Evolutionary conservation across 2,888 invertebrate species (phyloP).

Genomic region (Epicampocera succincta): DNA sequence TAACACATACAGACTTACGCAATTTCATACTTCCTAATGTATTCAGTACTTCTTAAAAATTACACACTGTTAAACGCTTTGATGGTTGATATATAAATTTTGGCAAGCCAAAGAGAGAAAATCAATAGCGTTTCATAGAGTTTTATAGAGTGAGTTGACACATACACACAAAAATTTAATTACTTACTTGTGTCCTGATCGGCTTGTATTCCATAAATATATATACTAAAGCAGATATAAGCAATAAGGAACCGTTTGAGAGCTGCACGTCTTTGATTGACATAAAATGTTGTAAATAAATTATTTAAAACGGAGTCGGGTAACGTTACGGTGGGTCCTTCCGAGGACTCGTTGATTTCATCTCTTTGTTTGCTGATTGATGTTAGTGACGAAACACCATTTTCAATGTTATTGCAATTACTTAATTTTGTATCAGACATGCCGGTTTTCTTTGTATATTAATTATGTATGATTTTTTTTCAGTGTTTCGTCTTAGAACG

Average conservation of each 20-base stretch:
- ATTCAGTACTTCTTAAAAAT: too few relatives aligned
- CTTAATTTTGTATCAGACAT: slow-evolving; percentile 65
- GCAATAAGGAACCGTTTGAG: slow-evolving; percentile 87
- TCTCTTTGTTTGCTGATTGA: slow-evolving; percentile 53
- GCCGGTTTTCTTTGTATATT: slow-evolving; percentile 1
- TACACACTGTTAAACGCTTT: too few relatives aligned
- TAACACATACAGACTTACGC: too few relatives aligned
- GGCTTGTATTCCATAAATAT: slow-evolving; percentile 84
- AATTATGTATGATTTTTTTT: not conserved
- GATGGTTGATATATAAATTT: too few relatives aligned
- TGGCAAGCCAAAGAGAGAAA: too few relatives aligned
- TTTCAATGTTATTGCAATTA: slow-evolving; percentile 67
- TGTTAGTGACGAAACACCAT: slow-evolving; percentile 61
- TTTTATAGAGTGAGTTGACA: too few relatives aligned
- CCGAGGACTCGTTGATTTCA: slow-evolving; percentile 51
- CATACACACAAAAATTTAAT: not conserved
- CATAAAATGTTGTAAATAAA: slow-evolving; percentile 87
- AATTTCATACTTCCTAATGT: too few relatives aligned
- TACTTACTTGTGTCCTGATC: slow-evolving; percentile 81
- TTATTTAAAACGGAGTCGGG: slow-evolving; percentile 86
- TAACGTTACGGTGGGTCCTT: slow-evolving; percentile 75
- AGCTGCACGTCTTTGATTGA: slow-evolving; percentile 87
- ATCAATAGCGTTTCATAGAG: too few relatives aligned
- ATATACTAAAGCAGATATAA: slow-evolving; percentile 86
- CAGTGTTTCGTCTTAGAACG: not conserved